Evolutionary conservation across 35 echinoderm and acorn worm genomes (phyloP), one percentile per base, ranked within the genome.

Genomic region (Diadema setosum): DNA sequence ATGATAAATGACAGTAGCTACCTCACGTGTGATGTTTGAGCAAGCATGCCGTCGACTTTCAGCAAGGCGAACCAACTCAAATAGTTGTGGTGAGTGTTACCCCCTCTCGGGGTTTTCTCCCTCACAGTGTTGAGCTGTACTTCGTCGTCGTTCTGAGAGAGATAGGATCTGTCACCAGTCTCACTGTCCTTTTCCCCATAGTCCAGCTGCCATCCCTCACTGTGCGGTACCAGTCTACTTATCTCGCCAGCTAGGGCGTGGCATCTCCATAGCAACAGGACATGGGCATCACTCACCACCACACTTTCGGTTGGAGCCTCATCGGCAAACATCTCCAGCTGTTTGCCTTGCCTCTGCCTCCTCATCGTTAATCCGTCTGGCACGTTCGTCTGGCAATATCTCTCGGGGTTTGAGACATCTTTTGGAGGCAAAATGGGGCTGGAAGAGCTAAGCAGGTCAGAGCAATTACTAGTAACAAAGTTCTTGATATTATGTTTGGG

Each of bases 261-360:
- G 42, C 88, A 90, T 70, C 57, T 83, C 88, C 88, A 90, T 27
- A 90, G 80, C 31, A 83, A 42, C 17, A 90, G 12, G 30, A 90
- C 59, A 32, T 83, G 40, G 3, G 88, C 88, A 17, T 70, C 39
- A 16, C 16, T 14, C 35, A 70, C 69, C 20, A 21, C 32, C 3
- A 70, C 44, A 30, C 31, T 17, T 23, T 36, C 45, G 5, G 5
- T 39, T 21, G 35, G 32, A 12, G 37, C 14, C 26, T 84, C 44
- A 3, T 84, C 31, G 16, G 12, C 29, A 20, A 24, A 25, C n/a
- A n/a, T n/a, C n/a, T n/a, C n/a, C n/a, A n/a, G n/a, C n/a, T n/a
- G n/a, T n/a, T n/a, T n/a, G n/a, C n/a, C n/a, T n/a, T n/a, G n/a
- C n/a, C n/a, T n/a, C n/a, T n/a, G n/a, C n/a, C n/a, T n/a, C n/a